These are phyloP conservation scores for Hydrochoerus hydrochaeris DNA, from an alignment of 2,113 vertebrate genomes.

Conservation along the genomic window DNA sequence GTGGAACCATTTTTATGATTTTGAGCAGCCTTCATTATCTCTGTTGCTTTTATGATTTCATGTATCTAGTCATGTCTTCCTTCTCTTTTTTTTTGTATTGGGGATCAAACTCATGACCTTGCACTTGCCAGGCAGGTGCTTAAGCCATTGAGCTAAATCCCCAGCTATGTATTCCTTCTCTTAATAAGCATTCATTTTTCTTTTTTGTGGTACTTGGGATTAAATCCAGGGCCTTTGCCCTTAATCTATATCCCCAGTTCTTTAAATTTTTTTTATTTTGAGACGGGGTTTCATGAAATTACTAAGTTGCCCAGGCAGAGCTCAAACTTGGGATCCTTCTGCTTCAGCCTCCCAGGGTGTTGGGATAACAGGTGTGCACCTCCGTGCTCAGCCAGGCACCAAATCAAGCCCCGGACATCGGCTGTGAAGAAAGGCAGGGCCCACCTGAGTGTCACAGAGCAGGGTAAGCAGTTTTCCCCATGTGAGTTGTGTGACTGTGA, in stretches of 20 bases:
- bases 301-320: neutral
- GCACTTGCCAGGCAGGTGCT: no score
- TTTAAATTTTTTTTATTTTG: neutral
- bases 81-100: no score
- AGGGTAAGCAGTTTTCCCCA: neutral
- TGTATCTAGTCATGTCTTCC: neutral
- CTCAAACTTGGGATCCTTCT: neutral
- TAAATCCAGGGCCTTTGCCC: no score
- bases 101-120: no score
- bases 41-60: neutral
- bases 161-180: no score
- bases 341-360: no score
- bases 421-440: neutral
- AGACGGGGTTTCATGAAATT: neutral
- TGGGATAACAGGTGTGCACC: neutral
- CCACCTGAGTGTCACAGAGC: neutral
- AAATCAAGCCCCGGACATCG: neutral
- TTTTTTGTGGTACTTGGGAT: no score
- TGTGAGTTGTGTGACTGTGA: accelerated
- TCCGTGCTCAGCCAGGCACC: neutral
- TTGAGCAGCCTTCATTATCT: neutral
- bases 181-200: no score
- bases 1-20: neutral
- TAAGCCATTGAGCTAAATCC: no score
- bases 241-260: no score